phyloP scores from a whole-genome alignment of 2,113 vertebrate species.

The Lipophrys pholis region DNA sequence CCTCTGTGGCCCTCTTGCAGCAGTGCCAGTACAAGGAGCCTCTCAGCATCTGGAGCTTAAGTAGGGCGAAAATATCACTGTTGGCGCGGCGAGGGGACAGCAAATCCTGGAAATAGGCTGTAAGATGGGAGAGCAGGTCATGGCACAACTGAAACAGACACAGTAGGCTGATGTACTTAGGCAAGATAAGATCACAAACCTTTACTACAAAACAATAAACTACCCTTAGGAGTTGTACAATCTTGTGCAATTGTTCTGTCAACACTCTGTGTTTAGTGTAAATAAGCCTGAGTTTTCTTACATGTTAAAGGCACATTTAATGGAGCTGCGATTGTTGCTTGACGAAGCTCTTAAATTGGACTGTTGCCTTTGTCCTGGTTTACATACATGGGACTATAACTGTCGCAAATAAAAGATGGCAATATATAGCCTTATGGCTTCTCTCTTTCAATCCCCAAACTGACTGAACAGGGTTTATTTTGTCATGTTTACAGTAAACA shows the following conservation, averaged over 20 bases:
- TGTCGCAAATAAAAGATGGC: no score
- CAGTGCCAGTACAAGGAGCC: constrained; percentile 77
- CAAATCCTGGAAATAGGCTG: constrained; percentile 63
- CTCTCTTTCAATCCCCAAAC: no score
- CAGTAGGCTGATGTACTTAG: constrained; percentile 20
- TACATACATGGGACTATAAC: no score
- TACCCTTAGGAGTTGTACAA: not conserved
- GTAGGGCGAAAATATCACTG: constrained; percentile 67
- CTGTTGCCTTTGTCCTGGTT: no score
- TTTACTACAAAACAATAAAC: constrained; percentile 3
- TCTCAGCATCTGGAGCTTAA: constrained; percentile 82
- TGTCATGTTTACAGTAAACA: no score
- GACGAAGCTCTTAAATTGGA: no score
- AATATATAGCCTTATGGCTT: no score
- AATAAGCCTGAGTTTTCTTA: not conserved
- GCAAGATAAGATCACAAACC: constrained; percentile 2
- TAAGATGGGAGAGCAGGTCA: constrained; percentile 61
- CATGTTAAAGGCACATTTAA: not conserved
- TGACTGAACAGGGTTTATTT: no score
- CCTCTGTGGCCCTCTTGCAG: constrained; percentile 77
- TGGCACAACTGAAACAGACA: constrained; percentile 37
- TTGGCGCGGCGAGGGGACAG: constrained; percentile 50
- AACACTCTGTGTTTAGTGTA: not conserved
- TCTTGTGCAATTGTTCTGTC: not conserved
- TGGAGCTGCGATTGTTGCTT: no score